Base-by-base conservation (phyloP, 2,888 invertebrate genomes). In the Mamestra brassicae region DNA sequence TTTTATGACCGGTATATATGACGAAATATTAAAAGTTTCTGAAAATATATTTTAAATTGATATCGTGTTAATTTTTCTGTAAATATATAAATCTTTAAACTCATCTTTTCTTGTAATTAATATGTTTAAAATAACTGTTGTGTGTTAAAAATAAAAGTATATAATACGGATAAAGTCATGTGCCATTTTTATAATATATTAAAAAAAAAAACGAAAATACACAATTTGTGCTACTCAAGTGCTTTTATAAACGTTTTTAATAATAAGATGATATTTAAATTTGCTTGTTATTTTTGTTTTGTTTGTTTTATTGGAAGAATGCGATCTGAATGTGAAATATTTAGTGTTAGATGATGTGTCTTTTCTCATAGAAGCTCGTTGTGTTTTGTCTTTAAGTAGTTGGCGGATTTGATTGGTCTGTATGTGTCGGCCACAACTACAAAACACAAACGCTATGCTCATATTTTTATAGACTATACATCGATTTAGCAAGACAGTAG, bases 161-260 rank as follows among this genome's bases (percentile, higher is more conserved):
- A 91, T 92, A 92, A 90, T 89, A 90, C 88, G 85, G 85, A 89
- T 88, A 85, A 91, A 93, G 90, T 91, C 90, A 93, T 94, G 95
- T 95, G 95, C 95, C 95, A 95, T 95, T 95, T 95, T 94, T 93
- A 87, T 84, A 85, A 86, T 83, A 85, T 83, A 89, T 76, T 76
- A 26, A 55, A 84, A 88, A 86, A 84, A 71, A 88, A 80, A 86
- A 86, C 86, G 86, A 88, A 90, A 91, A 87, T 87, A 88, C 92
- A 93, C 92, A 90, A 92, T 92, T 91, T 92, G 94, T 95, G 95
- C 95, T 95, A 95, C 90, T 93, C 92, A 94, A 96, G 96, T 95
- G 96, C 96, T 96, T 96, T 95, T 94, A 94, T 93, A 92, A 92
- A 93, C 92, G 92, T 94, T 93, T 90, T 90, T 89, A 91, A 92